These are phyloP conservation scores for Stegostoma tigrinum DNA, from an alignment of 2,113 vertebrate genomes.

Conservation along the genomic window DNA sequence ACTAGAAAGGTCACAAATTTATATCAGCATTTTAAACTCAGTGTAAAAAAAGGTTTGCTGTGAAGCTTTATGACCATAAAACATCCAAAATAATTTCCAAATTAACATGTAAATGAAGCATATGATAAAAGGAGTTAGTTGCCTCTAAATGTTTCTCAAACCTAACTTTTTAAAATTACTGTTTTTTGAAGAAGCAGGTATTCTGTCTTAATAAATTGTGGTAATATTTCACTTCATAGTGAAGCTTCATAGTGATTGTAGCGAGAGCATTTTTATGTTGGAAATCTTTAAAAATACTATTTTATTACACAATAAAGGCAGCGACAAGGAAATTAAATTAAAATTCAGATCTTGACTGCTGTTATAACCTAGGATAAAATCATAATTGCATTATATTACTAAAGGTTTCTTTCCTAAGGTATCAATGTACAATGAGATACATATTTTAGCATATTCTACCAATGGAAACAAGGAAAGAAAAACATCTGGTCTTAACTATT, in stretches of 20 bases:
- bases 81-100: background rate
- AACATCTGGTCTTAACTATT: background rate
- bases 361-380: background rate
- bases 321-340: background rate
- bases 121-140: background rate
- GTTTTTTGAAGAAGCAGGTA: background rate
- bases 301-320: background rate
- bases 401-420: background rate
- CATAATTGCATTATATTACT: background rate
- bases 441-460: background rate
- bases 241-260: background rate
- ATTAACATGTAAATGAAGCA: background rate
- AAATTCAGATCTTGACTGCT: background rate
- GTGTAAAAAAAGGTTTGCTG: background rate
- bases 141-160: background rate
- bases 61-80: background rate
- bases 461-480: background rate
- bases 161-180: background rate
- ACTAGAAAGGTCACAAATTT: background rate
- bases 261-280: background rate
- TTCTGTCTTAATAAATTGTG: background rate
- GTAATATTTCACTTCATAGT: background rate
- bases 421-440: background rate
- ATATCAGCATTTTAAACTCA: background rate
- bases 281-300: background rate